Base-by-base conservation (phyloP, 2,113 vertebrate genomes). In the Scartelaos histophorus region DNA sequence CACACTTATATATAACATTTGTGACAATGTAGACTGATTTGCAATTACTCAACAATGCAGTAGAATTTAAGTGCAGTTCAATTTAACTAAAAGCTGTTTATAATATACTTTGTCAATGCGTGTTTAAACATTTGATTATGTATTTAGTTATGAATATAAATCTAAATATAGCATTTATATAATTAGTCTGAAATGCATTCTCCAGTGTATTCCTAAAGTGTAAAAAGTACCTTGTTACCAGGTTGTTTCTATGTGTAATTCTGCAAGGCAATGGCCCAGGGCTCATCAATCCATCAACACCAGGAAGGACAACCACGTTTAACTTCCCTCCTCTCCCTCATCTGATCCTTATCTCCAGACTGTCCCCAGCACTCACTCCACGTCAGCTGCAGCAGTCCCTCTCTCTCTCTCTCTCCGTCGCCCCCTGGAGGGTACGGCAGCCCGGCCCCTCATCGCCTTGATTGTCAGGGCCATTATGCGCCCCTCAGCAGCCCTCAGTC, bases 381-480 rank as follows among this genome's bases (percentile, higher is more conserved):
- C 81, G 78, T 85, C 87, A 85, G 71, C 71, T 78, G 83, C 73
- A 81, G 81, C 86, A 71, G 66, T 66, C 82, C 80, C 68, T 9
- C 45, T 25, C 22, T 58, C 74, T 38, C 68, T 9, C 45, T 25
- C 22, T 58, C 74, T 38, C 34, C 69, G 57, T 66, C 85, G 81
- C 60, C 67, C 80, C 86, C 87, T 81, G 79, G 79, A 75, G 82
- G 81, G 76, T 81, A 60, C 34, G 79, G 76, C 75, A 81, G 80
- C 24, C 85, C 68, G 65, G 79, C 81, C 84, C 76, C 82, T 89
- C 87, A 71, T 83, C 83, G 74, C 82, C 74, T 85, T 89, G 90
- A 94, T 89, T 90, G 88, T 89, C 88, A 89, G 84, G 65, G 75
- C 87, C 85, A 89, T 91, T 92, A 87, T 87, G 79, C 70, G 74